A percentile compares a stretch with the other conserved stretches of the same genome.
Conservation (phyloP, 2,113 vertebrate genomes). For the Megaceryle torquata region DNA sequence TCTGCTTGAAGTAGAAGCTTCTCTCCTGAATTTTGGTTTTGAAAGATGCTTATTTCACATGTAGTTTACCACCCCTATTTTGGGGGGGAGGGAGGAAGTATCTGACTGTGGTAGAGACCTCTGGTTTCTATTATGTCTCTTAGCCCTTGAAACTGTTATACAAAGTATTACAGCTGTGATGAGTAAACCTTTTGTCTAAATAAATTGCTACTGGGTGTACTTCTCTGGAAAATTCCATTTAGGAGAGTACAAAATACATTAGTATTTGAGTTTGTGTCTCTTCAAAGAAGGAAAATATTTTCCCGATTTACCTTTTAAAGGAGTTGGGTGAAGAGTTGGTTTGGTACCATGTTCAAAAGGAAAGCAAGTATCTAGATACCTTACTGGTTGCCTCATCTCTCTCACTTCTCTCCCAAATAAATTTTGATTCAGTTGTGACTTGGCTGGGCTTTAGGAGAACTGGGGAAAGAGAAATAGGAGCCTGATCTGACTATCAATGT, state of each 20-base stretch:
- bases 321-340: not conserved
- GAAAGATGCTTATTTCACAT: not conserved
- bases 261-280: not conserved
- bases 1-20: not conserved
- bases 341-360: not conserved
- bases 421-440: not conserved
- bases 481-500: not conserved
- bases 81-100: rapidly evolving
- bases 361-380: not conserved
- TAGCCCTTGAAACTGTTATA: not conserved
- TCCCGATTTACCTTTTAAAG: not conserved
- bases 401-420: not conserved
- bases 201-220: not conserved
- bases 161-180: not conserved
- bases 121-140: not conserved
- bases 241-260: not conserved
- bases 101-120: not conserved
- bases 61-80: not conserved
- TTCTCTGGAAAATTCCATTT: not conserved
- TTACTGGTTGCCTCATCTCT: not conserved
- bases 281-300: not conserved
- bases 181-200: not conserved
- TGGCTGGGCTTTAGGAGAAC: not conserved
- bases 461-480: not conserved
- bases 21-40: not conserved